Conservation (phyloP, 1,140 invertebrate genomes). For the Drosophila sechellia region DNA sequence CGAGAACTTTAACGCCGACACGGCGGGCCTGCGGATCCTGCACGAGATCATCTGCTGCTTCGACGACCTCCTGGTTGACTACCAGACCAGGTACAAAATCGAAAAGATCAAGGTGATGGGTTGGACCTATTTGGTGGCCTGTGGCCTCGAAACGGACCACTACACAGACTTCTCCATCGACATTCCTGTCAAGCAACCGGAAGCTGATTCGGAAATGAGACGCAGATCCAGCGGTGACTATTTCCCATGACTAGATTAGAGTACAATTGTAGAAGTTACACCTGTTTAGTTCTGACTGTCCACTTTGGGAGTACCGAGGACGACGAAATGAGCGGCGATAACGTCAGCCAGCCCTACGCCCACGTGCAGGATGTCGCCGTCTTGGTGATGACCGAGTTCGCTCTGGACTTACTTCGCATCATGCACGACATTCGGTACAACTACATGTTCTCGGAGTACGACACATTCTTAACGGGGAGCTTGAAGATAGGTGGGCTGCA, state of each 20-base stretch:
- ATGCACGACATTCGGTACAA: conserved; percentile 30
- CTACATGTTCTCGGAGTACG: conserved; percentile 11
- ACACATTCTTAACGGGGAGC: conserved; percentile 10
- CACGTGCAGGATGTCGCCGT: conserved; percentile 15
- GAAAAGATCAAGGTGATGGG: conserved; percentile 97
- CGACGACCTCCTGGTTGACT: conserved; percentile 86
- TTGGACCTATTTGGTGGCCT: conserved; percentile 97
- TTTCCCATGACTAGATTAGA: background rate
- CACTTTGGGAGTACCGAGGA: conserved; percentile 4
- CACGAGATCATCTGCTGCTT: conserved; percentile 96
- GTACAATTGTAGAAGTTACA: too few species aligned
- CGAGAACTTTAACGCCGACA: conserved; percentile 88
- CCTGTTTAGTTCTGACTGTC: background rate
- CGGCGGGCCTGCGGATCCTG: conserved; percentile 90
- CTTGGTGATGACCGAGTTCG: conserved; percentile 38
- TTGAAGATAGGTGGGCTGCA: conserved; percentile 38
- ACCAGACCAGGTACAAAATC: conserved; percentile 84
- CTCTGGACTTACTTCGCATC: conserved; percentile 35
- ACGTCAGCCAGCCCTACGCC: background rate
- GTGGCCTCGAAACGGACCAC: conserved; percentile 88
- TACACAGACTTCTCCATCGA: conserved; percentile 15
- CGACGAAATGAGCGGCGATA: conserved; percentile 8
- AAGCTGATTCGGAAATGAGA: background rate
- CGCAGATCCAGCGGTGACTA: conserved; percentile 10
- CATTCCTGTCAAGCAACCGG: background rate